Base-by-base conservation (phyloP, 2,797 vertebrate species). In the Okamejei kenojei region DNA sequence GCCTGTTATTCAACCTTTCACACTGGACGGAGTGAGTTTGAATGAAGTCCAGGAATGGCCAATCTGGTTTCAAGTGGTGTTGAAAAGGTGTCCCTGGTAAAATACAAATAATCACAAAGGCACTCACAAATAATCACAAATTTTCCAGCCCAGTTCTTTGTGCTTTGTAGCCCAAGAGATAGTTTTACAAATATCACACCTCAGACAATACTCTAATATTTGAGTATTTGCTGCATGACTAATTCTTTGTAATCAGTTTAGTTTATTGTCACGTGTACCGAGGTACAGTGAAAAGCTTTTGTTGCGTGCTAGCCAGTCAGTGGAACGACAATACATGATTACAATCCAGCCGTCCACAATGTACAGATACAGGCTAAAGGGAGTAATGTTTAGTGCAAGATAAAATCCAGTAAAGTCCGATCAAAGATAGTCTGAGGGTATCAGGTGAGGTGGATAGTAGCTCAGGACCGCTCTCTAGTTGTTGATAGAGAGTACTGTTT, bases 1-100 rank as follows among this genome's bases (percentile, higher is more conserved):
- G 90, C 23, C 73, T 92, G 90, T 92, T 92, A 92, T 92, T 73
- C 90, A 76, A 45, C 21, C 71, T 74, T 92, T 92, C 71, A 54
- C 90, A 17, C 21, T 15, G 26, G 71, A 92, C 54, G 26, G 90
- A 7, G 26, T 92, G 38, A 76, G 71, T 21, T 92, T 92, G 90
- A 92, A 76, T 76, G 29, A 4, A 76, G n/a, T 73, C 90, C 90
- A 76, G 32, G 23, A 76, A 92, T 92, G 71, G 73, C 23, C 2
- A 74, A 29, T n/a, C 35, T 58, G 23, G 90, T 92, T 92, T 38
- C 15, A 10, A 74, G 38, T 23, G 26, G 54, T 76, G 38, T 13
- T 38, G 26, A 92, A 74, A 91, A 76, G 10, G 38, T 76, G 38
- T 92, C 68, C 23, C 35, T 15, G 21, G 90, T 92, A 29, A 92